A percentile compares a stretch with the other conserved stretches of the same genome.
These are phyloP conservation scores for Drosophila nigricruria DNA, from an alignment of 2,888 invertebrate species.

Conservation along the genomic window DNA sequence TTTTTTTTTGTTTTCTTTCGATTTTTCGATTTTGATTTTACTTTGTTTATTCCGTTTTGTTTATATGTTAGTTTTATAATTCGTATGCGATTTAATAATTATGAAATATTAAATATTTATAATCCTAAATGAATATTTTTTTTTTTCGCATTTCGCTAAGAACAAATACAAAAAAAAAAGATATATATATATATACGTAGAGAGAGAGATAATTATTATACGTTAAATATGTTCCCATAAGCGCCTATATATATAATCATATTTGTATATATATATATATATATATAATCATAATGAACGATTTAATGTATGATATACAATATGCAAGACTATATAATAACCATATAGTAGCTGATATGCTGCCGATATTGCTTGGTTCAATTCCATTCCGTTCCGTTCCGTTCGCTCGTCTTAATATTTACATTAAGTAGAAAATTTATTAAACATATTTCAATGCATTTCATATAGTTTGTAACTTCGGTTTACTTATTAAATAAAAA, in stretches of 20 bases:
- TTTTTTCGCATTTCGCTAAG: conserved; percentile 38
- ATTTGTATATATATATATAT: conserved; percentile 34
- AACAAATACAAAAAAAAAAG: conserved; percentile 50
- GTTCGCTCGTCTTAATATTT: conserved; percentile 75
- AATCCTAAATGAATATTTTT: conserved; percentile 39
- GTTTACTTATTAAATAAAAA: conserved; percentile 2
- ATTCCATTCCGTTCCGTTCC: conserved; percentile 24
- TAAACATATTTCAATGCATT: conserved; percentile 54
- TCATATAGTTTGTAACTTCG: conserved; percentile 52
- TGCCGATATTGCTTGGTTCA: conserved; percentile 71
- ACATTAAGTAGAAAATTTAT: conserved; percentile 82
- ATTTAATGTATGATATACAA: conserved; percentile 59
- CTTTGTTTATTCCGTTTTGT: conserved; percentile 13
- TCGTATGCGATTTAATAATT: conserved; percentile 45
- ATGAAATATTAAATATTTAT: conserved; percentile 60
- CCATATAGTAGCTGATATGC: conserved; percentile 74
- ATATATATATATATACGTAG: neutral
- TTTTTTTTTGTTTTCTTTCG: conserved; percentile 21
- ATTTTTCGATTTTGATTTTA: conserved; percentile 11
- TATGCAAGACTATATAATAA: conserved; percentile 60
- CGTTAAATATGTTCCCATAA: conserved; percentile 40
- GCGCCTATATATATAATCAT: conserved; percentile 36
- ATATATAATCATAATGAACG: conserved; percentile 32
- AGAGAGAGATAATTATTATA: conserved; percentile 34
- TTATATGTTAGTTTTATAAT: conserved; percentile 11